Base-by-base conservation (phyloP, 2,797 vertebrate species). In the Eidolon dupreanum region DNA sequence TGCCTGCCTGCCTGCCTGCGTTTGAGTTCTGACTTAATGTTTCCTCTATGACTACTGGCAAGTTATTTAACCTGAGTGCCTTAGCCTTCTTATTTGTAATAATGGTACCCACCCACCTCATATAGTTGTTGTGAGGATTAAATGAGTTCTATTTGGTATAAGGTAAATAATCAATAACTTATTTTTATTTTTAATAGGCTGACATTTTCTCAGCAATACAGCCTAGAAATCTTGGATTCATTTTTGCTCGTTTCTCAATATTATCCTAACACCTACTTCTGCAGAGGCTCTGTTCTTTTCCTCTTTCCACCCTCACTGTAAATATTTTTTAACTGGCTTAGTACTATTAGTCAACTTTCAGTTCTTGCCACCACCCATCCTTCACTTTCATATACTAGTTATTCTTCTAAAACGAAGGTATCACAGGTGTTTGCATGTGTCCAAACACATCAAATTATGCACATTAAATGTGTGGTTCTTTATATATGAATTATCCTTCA, bases 351-450 rank as follows among this genome's bases (percentile, higher is more conserved):
- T 63, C 11, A 8, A 20, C 31, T 81, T 88, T 61, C 41, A 53
- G 22, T 63, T 88, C 75, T 59, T 63, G 41, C 38, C 6, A 74
- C 59, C 28, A 36, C 36, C 13, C 36, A 38, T 31, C n/a, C 33
- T 73, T 92, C n/a, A 38, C 26, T 77, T n/a, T 68, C 11, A 90
- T n/a, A 38, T 15, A 24, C 87, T 38, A 84, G 1, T 53, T 90
- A 92, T 85, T 92, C 79, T 94, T 92, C 71, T 66, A 43, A 90
- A 83, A 84, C 19, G 63, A 90, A 87, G 24, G 36, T 31, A 85
- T 46, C 55, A 71, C 36, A 73, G 12, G 28, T 63, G 16, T 79
- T 36, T 53, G 36, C 31, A 36, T 20, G 43, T n/a, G 15, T 38
- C 12, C 85, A 55, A 73, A 46, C 4, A 22, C 24, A 38, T 55